Conservation (phyloP, 23 tunicate genomes). For the Aplidium turbinatum region DNA sequence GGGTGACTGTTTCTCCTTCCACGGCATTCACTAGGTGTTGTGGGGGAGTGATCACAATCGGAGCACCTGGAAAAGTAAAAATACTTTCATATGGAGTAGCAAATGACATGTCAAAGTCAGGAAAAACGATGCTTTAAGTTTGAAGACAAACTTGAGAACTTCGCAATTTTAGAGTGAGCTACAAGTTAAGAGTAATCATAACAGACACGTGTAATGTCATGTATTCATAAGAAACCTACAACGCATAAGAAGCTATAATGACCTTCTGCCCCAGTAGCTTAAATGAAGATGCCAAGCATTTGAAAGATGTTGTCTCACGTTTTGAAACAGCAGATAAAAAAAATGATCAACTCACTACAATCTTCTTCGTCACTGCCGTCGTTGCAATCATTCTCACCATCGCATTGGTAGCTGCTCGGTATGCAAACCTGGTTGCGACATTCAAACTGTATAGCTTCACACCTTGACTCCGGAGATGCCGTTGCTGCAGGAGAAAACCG, state of each 20-base stretch:
- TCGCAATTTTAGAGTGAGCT: background rate
- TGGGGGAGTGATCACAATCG: constrained; percentile 59
- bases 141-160: too few relatives aligned
- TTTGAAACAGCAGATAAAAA: background rate
- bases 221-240: too few relatives aligned
- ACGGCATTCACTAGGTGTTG: constrained; percentile 36
- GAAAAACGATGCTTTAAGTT: too few relatives aligned
- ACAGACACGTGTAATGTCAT: too few relatives aligned
- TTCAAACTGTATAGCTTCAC: constrained; percentile 79
- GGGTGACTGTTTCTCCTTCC: constrained; percentile 62
- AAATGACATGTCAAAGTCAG: too few relatives aligned
- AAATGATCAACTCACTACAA: constrained; percentile 63
- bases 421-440: constrained; percentile 75
- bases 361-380: constrained; percentile 83
- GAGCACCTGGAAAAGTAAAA: constrained; percentile 31
- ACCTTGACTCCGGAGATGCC: constrained; percentile 43
- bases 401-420: constrained; percentile 90
- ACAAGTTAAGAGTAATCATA: too few relatives aligned
- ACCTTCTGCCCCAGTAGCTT: too few relatives aligned
- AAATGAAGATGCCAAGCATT: too few relatives aligned
- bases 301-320: too few relatives aligned
- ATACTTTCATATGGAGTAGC: too few relatives aligned
- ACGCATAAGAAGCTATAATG: too few relatives aligned
- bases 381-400: constrained; percentile 78
- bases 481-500: too few relatives aligned